Percentiles rank a stretch among this genome's conserved stretches.
phyloP scores from a whole-genome alignment of 2,797 vertebrate genomes.

The Acanthornis magna region DNA sequence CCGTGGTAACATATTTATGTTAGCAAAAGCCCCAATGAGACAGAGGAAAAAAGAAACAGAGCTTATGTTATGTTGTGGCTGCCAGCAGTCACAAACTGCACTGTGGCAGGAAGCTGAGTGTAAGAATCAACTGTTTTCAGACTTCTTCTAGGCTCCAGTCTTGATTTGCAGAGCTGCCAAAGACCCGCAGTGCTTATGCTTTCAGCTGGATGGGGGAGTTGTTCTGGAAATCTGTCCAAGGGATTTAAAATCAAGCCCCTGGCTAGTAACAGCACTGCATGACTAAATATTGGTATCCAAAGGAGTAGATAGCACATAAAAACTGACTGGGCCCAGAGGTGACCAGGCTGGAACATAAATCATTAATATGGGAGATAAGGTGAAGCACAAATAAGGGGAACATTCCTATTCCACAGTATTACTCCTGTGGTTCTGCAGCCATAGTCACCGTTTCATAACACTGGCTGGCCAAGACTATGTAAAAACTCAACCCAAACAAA shows the following conservation, averaged over 20 bases:
- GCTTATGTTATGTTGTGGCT: constrained; percentile 7
- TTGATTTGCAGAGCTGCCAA: constrained; percentile 36
- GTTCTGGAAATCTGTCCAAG: not conserved
- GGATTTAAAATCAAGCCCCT: not conserved
- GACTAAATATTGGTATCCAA: not conserved
- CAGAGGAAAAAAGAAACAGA: not conserved
- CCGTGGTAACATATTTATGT: not conserved
- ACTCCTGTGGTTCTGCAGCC: not conserved
- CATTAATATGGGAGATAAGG: not conserved
- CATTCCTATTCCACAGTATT: not conserved
- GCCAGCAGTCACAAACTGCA: constrained; percentile 19
- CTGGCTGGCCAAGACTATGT: not conserved
- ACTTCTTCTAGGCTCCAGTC: not conserved
- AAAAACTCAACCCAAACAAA: not conserved
- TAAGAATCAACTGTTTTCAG: constrained; percentile 48
- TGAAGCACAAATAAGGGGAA: not conserved
- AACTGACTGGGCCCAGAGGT: not conserved
- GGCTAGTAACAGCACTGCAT: not conserved
- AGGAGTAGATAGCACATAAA: not conserved
- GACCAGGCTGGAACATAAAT: not conserved
- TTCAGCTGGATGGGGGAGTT: constrained; percentile 10
- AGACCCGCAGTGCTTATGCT: not conserved
- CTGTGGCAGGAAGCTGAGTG: not conserved
- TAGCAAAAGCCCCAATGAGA: not conserved
- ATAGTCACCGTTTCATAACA: not conserved